These are phyloP conservation scores for Ophonus ardosiacus DNA, from an alignment of 2,888 invertebrate species.

Conservation along the genomic window DNA sequence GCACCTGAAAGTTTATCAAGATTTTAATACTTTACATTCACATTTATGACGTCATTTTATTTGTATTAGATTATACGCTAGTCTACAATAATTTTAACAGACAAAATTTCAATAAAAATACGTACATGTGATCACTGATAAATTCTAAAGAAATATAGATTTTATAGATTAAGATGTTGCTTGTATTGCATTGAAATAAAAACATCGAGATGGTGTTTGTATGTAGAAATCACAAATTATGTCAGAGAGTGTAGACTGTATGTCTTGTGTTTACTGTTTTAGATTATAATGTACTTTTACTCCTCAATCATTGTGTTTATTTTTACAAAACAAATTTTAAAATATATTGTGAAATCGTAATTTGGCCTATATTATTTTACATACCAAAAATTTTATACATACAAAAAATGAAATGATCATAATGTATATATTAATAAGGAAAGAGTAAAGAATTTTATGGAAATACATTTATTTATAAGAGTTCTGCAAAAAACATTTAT, in stretches of 20 bases:
- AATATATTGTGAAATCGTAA: background rate
- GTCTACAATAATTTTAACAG: slow-evolving; percentile 12
- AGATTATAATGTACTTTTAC: slow-evolving; percentile 21
- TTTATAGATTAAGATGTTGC: slow-evolving; percentile 54
- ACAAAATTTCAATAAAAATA: slow-evolving; percentile 44
- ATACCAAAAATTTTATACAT: slow-evolving; percentile 25
- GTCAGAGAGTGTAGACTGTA: slow-evolving; percentile 52
- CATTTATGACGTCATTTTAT: slow-evolving; percentile 2
- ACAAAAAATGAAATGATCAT: slow-evolving; percentile 17
- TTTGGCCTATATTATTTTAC: slow-evolving; percentile 48
- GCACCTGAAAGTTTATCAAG: slow-evolving; percentile 56
- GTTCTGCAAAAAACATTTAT: slow-evolving; percentile 9
- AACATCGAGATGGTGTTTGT: slow-evolving; percentile 55
- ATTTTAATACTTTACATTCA: slow-evolving; percentile 44
- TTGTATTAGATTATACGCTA: slow-evolving; percentile 37
- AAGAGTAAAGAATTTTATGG: slow-evolving; percentile 17
- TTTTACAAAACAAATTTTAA: slow-evolving; percentile 16
- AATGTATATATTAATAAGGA: slow-evolving; percentile 34
- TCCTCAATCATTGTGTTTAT: background rate
- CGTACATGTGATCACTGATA: slow-evolving; percentile 59
- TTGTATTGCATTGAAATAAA: slow-evolving; percentile 42
- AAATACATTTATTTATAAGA: slow-evolving; percentile 10
- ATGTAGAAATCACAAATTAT: slow-evolving; percentile 36
- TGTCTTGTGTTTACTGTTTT: slow-evolving; percentile 45
- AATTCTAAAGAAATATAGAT: slow-evolving; percentile 57